Conservation (phyloP, 2,113 vertebrate species). For the Plecotus auritus region DNA sequence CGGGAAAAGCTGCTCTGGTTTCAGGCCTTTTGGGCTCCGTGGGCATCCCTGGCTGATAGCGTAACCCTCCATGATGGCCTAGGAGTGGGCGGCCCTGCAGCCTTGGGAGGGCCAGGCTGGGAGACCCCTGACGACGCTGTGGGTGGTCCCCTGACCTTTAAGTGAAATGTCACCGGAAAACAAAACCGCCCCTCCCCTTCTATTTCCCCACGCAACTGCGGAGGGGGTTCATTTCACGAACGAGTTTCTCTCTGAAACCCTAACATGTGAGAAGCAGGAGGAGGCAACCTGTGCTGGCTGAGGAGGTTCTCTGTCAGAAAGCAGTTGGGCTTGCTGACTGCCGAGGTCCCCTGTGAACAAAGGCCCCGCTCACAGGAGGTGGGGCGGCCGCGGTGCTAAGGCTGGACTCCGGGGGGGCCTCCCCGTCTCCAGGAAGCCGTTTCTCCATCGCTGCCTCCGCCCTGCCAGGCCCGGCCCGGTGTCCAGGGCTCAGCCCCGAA, state of each 20-base stretch:
- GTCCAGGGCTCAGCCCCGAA: constrained; percentile 79
- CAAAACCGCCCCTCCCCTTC: neutral
- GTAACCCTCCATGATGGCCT: constrained; percentile 84
- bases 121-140: constrained; percentile 82
- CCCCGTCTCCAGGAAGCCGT: neutral
- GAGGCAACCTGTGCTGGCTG: neutral
- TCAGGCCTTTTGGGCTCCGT: constrained; percentile 77
- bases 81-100: constrained; percentile 75
- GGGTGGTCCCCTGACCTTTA: neutral
- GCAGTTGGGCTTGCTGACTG: accelerated
- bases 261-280: neutral
- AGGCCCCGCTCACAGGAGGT: neutral
- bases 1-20: constrained; percentile 6
- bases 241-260: neutral
- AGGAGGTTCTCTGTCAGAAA: neutral
- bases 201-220: neutral
- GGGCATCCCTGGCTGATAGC: constrained; percentile 78
- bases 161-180: neutral
- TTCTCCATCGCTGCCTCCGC: constrained; percentile 78
- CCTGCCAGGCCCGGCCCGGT: constrained; percentile 31
- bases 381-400: neutral
- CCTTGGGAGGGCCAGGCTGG: constrained; percentile 82
- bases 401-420: neutral
- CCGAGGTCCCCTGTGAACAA: neutral
- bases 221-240: neutral